These are phyloP conservation scores for Campodea augens DNA, from an alignment of 1,140 invertebrate genomes.

Conservation along the genomic window DNA sequence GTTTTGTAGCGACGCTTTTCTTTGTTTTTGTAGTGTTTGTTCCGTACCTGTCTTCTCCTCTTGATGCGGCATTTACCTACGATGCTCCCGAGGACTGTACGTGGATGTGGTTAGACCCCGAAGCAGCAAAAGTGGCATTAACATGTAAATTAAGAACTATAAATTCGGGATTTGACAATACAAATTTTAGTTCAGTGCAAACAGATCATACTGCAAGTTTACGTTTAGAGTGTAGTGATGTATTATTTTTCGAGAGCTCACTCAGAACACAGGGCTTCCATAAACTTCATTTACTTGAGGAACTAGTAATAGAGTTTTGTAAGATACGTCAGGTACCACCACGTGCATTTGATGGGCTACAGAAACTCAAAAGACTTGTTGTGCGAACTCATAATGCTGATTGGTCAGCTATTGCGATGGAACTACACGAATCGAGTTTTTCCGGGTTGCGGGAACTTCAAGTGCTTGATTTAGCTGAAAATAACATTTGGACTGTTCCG, in stretches of 20 bases:
- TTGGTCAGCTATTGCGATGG: constrained; percentile 57
- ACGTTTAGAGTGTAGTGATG: constrained; percentile 54
- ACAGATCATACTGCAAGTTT: constrained; percentile 44
- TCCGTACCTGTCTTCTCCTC: too few relatives aligned
- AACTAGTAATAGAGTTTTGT: constrained; percentile 53
- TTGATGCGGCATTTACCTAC: constrained; percentile 12
- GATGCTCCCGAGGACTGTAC: constrained; percentile 42
- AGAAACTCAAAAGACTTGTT: constrained; percentile 41
- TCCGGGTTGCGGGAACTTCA: constrained; percentile 43
- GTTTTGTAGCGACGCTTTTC: too few relatives aligned
- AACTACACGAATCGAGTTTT: constrained; percentile 47
- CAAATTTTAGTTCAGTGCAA: constrained; percentile 36
- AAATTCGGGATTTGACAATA: constrained; percentile 44
- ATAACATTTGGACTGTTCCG: constrained; percentile 60
- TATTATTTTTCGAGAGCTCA: constrained; percentile 55
- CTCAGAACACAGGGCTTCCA: constrained; percentile 24
- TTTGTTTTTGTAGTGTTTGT: too few relatives aligned
- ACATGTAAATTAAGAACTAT: constrained; percentile 51
- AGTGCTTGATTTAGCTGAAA: constrained; percentile 50
- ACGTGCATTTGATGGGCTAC: constrained; percentile 40
- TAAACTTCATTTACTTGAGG: constrained; percentile 37
- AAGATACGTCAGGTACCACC: constrained; percentile 52
- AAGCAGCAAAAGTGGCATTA: constrained; percentile 19
- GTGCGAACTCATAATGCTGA: constrained; percentile 57
- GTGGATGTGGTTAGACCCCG: constrained; percentile 35